These are phyloP conservation scores for Atlantisia rogersi DNA, from an alignment of 2,113 vertebrate species.

Conservation along the genomic window DNA sequence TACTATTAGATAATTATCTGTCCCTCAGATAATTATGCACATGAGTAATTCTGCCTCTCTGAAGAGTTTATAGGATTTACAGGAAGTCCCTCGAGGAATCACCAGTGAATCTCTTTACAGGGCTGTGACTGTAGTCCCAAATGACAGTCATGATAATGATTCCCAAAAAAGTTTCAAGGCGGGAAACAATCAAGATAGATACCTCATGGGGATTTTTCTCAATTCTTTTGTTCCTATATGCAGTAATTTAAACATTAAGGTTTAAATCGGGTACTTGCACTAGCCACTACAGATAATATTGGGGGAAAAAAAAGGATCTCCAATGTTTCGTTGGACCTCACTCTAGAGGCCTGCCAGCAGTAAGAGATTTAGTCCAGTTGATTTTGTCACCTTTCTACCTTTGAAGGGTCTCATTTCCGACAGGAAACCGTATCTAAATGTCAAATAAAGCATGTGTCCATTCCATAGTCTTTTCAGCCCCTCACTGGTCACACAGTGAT, in stretches of 20 bases:
- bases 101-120: neutral
- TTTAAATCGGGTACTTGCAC: neutral
- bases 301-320: neutral
- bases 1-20: constrained; percentile 14
- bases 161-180: neutral
- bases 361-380: neutral
- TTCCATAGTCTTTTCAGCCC: neutral
- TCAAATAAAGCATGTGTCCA: neutral
- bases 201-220: neutral
- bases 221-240: neutral
- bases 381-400: neutral
- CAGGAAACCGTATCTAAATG: neutral
- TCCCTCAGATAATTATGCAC: constrained; percentile 31
- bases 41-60: constrained; percentile 3
- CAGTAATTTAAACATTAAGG: neutral
- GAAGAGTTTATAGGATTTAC: constrained; percentile 12
- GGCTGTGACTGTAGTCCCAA: neutral
- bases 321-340: neutral
- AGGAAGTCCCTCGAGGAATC: neutral
- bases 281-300: neutral
- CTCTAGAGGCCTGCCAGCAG: neutral
- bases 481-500: neutral
- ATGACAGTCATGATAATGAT: neutral
- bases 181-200: neutral
- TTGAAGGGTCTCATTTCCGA: neutral